Evolutionary conservation across 2,113 vertebrate species (phyloP).

Genomic region (Micronycteris hirsuta): DNA sequence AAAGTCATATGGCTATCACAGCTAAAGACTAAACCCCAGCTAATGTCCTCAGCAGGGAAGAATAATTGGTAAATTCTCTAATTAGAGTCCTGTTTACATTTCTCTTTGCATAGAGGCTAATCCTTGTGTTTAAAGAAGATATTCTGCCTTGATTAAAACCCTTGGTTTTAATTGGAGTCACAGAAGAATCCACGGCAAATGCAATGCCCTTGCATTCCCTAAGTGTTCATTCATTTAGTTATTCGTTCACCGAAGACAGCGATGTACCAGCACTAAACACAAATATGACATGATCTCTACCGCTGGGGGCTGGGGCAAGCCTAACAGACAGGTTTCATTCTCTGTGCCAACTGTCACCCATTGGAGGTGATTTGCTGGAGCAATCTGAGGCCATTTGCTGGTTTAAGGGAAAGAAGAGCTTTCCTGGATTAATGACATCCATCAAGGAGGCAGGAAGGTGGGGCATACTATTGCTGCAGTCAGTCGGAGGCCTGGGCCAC

Average conservation of each 20-base stretch:
- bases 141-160: slow-evolving; percentile 64
- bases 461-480: no score
- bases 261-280: not conserved
- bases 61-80: slow-evolving; percentile 74
- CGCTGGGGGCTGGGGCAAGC: not conserved
- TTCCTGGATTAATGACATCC: not conserved
- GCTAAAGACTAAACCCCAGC: slow-evolving; percentile 63
- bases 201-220: not conserved
- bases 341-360: not conserved
- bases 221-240: not conserved
- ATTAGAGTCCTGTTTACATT: slow-evolving; percentile 70
- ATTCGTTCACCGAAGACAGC: not conserved
- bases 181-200: not conserved
- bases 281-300: not conserved
- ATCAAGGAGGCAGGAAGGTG: no score
- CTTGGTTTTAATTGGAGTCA: slow-evolving; percentile 43
- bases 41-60: slow-evolving; percentile 69
- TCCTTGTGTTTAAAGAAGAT: slow-evolving; percentile 68
- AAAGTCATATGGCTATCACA: slow-evolving; percentile 64
- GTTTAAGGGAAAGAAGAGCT: not conserved
- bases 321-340: not conserved
- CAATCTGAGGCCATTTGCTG: not conserved
- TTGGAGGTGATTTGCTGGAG: not conserved
- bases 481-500: no score
- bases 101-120: slow-evolving; percentile 58